Conservation (phyloP, 1,140 invertebrate species). For the Lepidurus arcticus region DNA sequence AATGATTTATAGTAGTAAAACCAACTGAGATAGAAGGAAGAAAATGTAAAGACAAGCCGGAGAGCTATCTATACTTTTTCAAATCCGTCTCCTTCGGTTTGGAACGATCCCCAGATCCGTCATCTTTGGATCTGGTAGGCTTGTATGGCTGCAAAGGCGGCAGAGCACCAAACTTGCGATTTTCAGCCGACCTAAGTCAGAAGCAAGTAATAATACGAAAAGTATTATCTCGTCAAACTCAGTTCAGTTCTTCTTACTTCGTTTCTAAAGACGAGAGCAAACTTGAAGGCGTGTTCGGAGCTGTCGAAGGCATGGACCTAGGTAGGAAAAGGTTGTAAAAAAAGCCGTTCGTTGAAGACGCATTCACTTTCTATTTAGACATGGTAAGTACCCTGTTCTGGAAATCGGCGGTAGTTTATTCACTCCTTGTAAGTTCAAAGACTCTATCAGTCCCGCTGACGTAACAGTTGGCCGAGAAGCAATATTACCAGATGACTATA, state of each 20-base stretch:
- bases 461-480: not conserved
- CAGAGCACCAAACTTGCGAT: not conserved
- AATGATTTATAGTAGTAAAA: no score
- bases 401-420: not conserved
- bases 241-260: not conserved
- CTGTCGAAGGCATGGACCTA: not conserved
- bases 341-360: not conserved
- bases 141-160: not conserved
- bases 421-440: not conserved
- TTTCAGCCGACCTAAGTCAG: not conserved
- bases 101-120: conserved; percentile 11
- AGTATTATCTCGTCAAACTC: not conserved
- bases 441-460: not conserved
- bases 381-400: not conserved
- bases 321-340: not conserved
- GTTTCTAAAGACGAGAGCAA: not conserved
- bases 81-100: not conserved
- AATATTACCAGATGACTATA: not conserved
- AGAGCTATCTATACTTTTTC: conserved; percentile 19
- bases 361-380: not conserved
- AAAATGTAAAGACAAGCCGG: not conserved
- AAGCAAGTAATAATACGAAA: not conserved
- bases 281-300: not conserved
- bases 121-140: not conserved
- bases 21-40: not conserved